Conservation (phyloP, 2,113 vertebrate genomes). For the Porphyrio hochstetteri region DNA sequence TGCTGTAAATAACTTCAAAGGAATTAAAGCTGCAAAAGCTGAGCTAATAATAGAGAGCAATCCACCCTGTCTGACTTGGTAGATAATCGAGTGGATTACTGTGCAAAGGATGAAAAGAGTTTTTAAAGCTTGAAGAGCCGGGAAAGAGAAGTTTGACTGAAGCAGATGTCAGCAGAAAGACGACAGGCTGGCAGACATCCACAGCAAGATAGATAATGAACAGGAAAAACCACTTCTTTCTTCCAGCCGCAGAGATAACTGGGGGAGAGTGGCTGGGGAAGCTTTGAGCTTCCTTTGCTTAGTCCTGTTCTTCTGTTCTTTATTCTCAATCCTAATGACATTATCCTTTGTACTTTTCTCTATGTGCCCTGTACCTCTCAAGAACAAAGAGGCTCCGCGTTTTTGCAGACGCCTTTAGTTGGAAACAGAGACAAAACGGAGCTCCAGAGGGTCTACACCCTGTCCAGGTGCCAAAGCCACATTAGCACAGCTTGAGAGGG, state of each 20-base stretch:
- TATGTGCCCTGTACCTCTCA: neutral
- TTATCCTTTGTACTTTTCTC: neutral
- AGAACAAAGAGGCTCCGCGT: neutral
- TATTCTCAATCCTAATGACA: neutral
- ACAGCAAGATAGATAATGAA: neutral
- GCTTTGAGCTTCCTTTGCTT: neutral
- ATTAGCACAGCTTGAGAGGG: neutral
- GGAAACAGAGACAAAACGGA: neutral
- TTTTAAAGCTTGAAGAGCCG: neutral
- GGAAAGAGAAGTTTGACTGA: neutral
- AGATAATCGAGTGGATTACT: neutral
- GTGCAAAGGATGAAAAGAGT: neutral
- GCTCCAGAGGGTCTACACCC: neutral
- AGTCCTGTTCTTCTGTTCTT: neutral
- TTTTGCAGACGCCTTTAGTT: neutral
- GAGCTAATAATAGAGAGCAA: neutral
- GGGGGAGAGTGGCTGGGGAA: neutral
- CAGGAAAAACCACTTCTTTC: neutral
- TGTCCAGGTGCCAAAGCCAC: slow-evolving; percentile 12
- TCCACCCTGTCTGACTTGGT: neutral
- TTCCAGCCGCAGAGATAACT: neutral
- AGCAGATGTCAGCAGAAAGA: neutral
- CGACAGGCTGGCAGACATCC: neutral
- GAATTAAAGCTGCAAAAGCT: neutral
- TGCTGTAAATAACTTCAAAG: neutral